These are phyloP conservation scores for Troides helena DNA, from an alignment of 2,888 invertebrate genomes.

Conservation along the genomic window DNA sequence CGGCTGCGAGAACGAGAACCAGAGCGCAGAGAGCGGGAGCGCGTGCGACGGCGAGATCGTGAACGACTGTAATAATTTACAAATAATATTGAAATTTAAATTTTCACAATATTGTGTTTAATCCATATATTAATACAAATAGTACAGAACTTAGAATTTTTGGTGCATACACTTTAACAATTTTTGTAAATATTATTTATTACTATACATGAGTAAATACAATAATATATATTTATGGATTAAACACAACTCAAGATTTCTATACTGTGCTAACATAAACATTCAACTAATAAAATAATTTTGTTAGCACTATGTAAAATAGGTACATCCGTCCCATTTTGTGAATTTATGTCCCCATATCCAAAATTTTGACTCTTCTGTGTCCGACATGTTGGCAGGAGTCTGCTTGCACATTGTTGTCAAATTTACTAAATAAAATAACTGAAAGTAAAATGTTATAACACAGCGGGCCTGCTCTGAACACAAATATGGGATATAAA, in stretches of 20 bases:
- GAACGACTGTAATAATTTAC: slow-evolving; percentile 73
- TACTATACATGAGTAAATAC: background rate
- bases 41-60: slow-evolving; percentile 82
- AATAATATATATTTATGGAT: slow-evolving; percentile 10
- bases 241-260: slow-evolving; percentile 6
- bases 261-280: slow-evolving; percentile 6
- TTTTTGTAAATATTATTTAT: background rate
- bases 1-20: slow-evolving; percentile 73
- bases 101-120: slow-evolving; percentile 5
- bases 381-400: slow-evolving; percentile 4
- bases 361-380: slow-evolving; percentile 6
- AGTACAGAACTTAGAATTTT: background rate
- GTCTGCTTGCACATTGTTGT: slow-evolving; percentile 2
- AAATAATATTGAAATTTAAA: slow-evolving; percentile 15
- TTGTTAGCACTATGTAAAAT: slow-evolving; percentile 7
- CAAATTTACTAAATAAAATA: slow-evolving; percentile 10
- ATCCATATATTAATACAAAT: slow-evolving; percentile 25
- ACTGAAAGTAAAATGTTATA: slow-evolving; percentile 21
- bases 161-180: too few relatives aligned
- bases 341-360: background rate
- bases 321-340: background rate
- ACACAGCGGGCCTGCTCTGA: slow-evolving; percentile 45
- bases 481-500: slow-evolving; percentile 73
- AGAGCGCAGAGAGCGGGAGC: slow-evolving; percentile 80
- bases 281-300: slow-evolving; percentile 9